Percentiles rank a stretch among this genome's conserved stretches.
Evolutionary conservation across 2,797 vertebrate genomes (phyloP).

Genomic region (Parotocinclus haroldoi): DNA sequence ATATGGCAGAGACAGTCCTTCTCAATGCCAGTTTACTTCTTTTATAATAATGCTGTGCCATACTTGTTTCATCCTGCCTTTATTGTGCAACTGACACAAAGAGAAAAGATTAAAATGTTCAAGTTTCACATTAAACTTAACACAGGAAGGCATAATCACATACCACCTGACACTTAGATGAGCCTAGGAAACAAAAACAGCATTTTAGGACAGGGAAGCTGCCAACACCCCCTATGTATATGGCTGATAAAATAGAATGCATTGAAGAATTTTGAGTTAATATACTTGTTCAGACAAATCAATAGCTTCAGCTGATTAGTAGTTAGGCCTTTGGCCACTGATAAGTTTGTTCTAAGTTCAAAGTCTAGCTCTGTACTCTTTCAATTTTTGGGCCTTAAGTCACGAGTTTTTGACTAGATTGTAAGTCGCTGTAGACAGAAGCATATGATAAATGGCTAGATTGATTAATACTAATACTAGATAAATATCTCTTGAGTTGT

Average conservation of each 20-base stretch:
- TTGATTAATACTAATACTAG: too few species aligned
- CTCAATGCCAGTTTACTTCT: not conserved
- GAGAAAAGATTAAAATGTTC: not conserved
- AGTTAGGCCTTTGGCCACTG: too few species aligned
- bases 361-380: too few species aligned
- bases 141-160: not conserved
- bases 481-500: too few species aligned
- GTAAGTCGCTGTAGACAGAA: too few species aligned
- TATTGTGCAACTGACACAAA: constrained; percentile 1
- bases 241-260: not conserved
- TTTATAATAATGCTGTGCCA: not conserved
- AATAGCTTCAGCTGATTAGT: not conserved
- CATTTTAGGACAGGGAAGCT: not conserved
- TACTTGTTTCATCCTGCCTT: too few species aligned
- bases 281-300: constrained; percentile 4
- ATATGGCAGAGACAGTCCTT: not conserved
- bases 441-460: too few species aligned
- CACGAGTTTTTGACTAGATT: too few species aligned
- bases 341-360: not conserved
- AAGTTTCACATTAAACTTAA: not conserved
- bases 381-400: too few species aligned
- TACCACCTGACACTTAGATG: not conserved
- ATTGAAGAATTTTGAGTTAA: not conserved
- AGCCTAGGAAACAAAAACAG: not conserved
- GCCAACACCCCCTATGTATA: not conserved